phyloP scores from a whole-genome alignment of 1,140 invertebrate species.

The Drosophila punjabiensis region DNA sequence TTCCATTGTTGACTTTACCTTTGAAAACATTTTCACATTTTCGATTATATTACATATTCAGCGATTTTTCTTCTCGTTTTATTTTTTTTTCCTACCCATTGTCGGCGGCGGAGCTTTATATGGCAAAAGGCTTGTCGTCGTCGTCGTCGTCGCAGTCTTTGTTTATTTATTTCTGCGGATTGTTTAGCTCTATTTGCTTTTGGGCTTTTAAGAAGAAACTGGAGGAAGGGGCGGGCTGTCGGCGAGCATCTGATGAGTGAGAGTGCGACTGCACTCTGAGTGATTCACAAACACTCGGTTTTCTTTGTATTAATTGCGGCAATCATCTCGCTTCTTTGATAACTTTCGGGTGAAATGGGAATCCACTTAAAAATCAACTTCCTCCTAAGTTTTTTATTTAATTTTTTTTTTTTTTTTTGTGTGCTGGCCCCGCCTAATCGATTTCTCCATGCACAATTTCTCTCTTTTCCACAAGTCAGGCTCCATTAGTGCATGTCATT shows the following conservation, averaged over 20 bases:
- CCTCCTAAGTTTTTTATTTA: constrained; percentile 3
- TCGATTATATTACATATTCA: constrained; percentile 75
- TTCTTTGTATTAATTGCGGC: constrained; percentile 69
- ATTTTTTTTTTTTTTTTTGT: constrained; percentile 2
- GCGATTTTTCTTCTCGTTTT: constrained; percentile 53
- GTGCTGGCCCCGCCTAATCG: constrained; percentile 46
- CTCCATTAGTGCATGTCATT: constrained; percentile 80
- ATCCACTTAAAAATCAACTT: constrained; percentile 20
- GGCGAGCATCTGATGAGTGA: constrained; percentile 4
- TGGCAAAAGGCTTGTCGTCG: constrained; percentile 60
- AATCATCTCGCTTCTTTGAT: constrained; percentile 52
- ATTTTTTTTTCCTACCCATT: constrained; percentile 6
- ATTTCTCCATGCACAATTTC: constrained; percentile 47
- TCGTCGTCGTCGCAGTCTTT: constrained; percentile 28
- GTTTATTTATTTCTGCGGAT: constrained; percentile 71
- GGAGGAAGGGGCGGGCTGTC: neutral
- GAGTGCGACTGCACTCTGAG: constrained; percentile 31
- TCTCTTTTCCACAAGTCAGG: constrained; percentile 42
- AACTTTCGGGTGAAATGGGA: constrained; percentile 10
- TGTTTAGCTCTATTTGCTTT: constrained; percentile 78
- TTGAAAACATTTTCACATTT: constrained; percentile 64
- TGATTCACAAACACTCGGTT: constrained; percentile 72
- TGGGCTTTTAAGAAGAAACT: constrained; percentile 50
- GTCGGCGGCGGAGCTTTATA: constrained; percentile 45
- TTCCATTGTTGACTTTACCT: constrained; percentile 75